phyloP scores from a whole-genome alignment of 1,140 invertebrate genomes.

The Ceratosolen solmsi region DNA sequence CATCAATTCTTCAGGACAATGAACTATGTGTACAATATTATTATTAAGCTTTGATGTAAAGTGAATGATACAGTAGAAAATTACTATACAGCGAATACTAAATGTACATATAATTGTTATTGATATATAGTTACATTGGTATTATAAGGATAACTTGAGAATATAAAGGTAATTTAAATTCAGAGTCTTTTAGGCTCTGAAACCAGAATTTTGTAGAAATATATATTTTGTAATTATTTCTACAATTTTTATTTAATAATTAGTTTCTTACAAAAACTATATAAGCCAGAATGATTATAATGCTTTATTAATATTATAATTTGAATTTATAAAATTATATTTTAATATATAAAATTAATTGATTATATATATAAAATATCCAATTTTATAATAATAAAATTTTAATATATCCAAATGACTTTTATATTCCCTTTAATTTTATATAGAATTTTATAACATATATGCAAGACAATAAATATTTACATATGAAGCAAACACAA shows the following conservation, averaged over 20 bases:
- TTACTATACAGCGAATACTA: neutral
- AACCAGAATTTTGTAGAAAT: no score
- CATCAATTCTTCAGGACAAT: no score
- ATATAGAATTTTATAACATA: neutral
- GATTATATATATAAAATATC: no score
- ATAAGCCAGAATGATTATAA: no score
- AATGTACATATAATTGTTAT: neutral
- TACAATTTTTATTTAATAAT: no score
- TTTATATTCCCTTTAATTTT: constrained; percentile 28
- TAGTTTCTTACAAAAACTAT: neutral
- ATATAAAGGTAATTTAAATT: constrained; percentile 17
- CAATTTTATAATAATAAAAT: neutral
- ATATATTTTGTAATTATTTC: no score
- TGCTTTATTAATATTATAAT: neutral
- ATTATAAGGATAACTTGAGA: neutral
- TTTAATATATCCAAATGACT: neutral
- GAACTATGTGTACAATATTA: neutral
- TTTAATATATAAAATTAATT: neutral
- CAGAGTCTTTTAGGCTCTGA: no score
- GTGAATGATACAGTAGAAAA: neutral
- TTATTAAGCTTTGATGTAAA: constrained; percentile 23
- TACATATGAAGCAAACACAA: constrained; percentile 19
- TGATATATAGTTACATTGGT: neutral
- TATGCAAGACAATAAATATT: neutral
- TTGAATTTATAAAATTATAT: neutral